Percentiles rank a stretch among this genome's conserved stretches.
Evolutionary conservation across 1,140 invertebrate species (phyloP).

Genomic region (Periplaneta americana): DNA sequence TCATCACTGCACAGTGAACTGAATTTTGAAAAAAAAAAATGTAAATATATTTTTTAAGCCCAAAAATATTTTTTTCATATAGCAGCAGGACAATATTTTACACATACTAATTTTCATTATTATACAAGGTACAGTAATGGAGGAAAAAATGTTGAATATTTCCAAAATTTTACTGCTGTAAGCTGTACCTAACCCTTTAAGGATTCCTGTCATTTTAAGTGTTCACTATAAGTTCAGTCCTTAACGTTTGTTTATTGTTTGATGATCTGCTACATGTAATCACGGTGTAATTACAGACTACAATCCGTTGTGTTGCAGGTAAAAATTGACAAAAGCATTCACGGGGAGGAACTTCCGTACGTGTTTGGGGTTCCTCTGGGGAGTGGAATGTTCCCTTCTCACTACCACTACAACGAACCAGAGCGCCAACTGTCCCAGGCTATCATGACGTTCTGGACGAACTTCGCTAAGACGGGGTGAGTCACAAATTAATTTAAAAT

Average conservation of each 20-base stretch:
- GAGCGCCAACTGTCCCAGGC: slow-evolving; percentile 75
- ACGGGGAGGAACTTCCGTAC: slow-evolving; percentile 89
- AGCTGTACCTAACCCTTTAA: too few relatives aligned
- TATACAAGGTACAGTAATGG: too few relatives aligned
- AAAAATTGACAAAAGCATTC: slow-evolving; percentile 38
- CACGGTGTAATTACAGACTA: neutral
- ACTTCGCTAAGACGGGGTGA: slow-evolving; percentile 79
- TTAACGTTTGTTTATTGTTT: neutral
- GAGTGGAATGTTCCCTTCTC: slow-evolving; percentile 64
- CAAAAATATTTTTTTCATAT: too few relatives aligned
- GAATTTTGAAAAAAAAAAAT: too few relatives aligned
- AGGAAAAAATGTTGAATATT: too few relatives aligned
- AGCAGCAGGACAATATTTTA: too few relatives aligned
- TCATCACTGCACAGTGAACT: too few relatives aligned
- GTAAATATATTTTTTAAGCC: too few relatives aligned
- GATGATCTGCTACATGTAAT: too few relatives aligned
- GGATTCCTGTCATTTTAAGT: too few relatives aligned
- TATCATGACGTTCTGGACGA: slow-evolving; percentile 82
- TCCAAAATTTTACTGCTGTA: too few relatives aligned
- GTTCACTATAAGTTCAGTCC: neutral
- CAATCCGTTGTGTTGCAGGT: neutral
- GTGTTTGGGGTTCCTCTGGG: slow-evolving; percentile 83
- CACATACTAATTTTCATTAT: too few relatives aligned
- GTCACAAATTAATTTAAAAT: neutral
- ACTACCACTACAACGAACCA: slow-evolving; percentile 61